Percentiles rank a stretch among this genome's conserved stretches.
Conservation (phyloP, 1,140 invertebrate genomes). For the Drosophila mauritiana region DNA sequence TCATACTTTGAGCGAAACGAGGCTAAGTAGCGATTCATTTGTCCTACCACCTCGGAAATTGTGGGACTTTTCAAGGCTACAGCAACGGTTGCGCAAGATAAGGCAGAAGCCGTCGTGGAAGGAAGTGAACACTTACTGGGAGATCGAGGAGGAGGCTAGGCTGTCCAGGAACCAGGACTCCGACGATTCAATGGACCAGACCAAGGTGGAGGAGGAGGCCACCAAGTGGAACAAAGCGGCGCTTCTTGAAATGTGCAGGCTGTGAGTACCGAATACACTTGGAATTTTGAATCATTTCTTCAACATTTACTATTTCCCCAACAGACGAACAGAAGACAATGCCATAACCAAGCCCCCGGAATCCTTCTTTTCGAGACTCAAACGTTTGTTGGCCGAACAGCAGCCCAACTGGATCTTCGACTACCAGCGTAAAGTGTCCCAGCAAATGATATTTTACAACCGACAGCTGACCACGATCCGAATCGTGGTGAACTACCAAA, state of each 20-base stretch:
- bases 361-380: constrained; percentile 29
- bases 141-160: constrained; percentile 18
- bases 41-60: constrained; percentile 12
- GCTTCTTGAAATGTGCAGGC: constrained; percentile 3
- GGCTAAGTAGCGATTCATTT: constrained; percentile 33
- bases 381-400: constrained; percentile 5
- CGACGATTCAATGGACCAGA: constrained; percentile 8
- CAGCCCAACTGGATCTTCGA: constrained; percentile 61
- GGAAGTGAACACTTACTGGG: constrained; percentile 47
- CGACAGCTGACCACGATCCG: constrained; percentile 38
- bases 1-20: constrained; percentile 33
- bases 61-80: constrained; percentile 14
- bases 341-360: neutral
- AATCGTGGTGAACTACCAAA: constrained; percentile 41
- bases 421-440: constrained; percentile 33
- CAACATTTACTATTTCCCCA: neutral
- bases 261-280: neutral
- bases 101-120: constrained; percentile 26
- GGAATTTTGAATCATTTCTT: neutral
- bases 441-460: constrained; percentile 49
- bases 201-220: neutral
- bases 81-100: constrained; percentile 18
- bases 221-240: neutral
- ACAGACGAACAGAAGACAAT: neutral
- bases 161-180: neutral